Percentiles rank a stretch among this genome's conserved stretches.
phyloP scores from a whole-genome alignment of 2,888 invertebrate genomes.

The Fragum fragum region DNA sequence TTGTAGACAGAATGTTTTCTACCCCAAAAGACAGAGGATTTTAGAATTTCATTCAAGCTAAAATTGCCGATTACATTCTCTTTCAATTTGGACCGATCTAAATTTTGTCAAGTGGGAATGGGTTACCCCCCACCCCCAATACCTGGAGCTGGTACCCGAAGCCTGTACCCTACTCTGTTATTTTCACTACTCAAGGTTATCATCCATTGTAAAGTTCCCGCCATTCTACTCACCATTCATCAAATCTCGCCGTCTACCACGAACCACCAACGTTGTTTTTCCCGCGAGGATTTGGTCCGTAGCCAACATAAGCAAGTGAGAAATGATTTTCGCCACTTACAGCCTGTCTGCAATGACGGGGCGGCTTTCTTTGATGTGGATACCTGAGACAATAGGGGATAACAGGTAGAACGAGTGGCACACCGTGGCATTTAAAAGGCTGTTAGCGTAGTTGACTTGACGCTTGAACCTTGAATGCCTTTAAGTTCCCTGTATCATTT shows the following conservation, averaged over 20 bases:
- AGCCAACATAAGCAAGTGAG: constrained; percentile 22
- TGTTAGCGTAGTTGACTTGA: too few relatives aligned
- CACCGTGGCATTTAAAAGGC: not conserved
- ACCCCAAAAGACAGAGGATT: too few relatives aligned
- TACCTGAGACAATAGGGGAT: constrained; percentile 22
- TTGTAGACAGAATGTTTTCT: too few relatives aligned
- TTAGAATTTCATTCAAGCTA: too few relatives aligned
- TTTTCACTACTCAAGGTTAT: not conserved
- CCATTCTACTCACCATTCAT: constrained; percentile 53
- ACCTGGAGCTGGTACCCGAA: too few relatives aligned
- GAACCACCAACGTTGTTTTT: constrained; percentile 51
- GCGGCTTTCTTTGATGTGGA: constrained; percentile 14
- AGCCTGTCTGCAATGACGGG: constrained; percentile 8
- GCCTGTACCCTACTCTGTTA: not conserved
- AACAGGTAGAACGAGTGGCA: constrained; percentile 5
- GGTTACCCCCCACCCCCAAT: too few relatives aligned
- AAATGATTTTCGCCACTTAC: constrained; percentile 8
- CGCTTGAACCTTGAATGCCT: too few relatives aligned
- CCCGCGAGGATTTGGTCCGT: constrained; percentile 7
- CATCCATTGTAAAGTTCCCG: constrained; percentile 41
- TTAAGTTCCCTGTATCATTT: too few relatives aligned
- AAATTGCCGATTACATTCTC: too few relatives aligned
- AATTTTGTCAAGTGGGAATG: too few relatives aligned
- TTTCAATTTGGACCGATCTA: too few relatives aligned
- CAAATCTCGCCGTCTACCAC: constrained; percentile 45